Evolutionary conservation across 2,113 vertebrate genomes (phyloP).

Genomic region (Stictonetta naevosa): DNA sequence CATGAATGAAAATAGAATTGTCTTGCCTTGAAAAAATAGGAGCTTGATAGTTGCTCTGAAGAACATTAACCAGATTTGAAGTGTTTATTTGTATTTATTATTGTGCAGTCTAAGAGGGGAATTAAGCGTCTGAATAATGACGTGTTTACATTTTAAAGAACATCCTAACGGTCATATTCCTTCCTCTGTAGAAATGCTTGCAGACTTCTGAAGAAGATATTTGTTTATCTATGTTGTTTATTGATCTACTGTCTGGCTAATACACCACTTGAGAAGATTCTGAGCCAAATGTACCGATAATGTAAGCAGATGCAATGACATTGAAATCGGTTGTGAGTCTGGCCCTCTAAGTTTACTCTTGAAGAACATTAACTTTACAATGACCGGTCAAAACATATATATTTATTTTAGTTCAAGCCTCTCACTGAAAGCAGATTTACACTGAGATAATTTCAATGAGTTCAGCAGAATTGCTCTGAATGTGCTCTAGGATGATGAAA

Average conservation of each 20-base stretch:
- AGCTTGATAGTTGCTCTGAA: background rate
- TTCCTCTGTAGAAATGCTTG: background rate
- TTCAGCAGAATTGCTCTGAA: background rate
- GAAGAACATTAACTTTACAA: background rate
- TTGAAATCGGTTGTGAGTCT: background rate
- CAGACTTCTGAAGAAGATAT: background rate
- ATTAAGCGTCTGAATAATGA: slow-evolving; percentile 31
- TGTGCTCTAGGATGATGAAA: background rate
- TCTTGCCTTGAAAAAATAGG: background rate
- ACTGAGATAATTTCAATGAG: background rate
- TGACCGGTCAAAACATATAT: background rate
- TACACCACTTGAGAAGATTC: background rate
- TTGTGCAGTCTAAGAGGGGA: background rate
- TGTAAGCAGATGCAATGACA: background rate
- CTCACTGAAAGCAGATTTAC: slow-evolving; percentile 18
- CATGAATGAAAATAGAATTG: background rate
- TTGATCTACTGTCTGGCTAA: slow-evolving; percentile 1
- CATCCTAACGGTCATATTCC: background rate
- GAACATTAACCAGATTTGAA: background rate
- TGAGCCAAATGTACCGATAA: background rate
- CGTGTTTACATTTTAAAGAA: slow-evolving; percentile 29
- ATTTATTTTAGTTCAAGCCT: background rate
- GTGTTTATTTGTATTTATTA: slow-evolving; percentile 40
- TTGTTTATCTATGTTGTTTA: slow-evolving; percentile 31
- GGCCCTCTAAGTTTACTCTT: background rate